Evolutionary conservation across 2,888 invertebrate species (phyloP), one percentile per base, ranked within the genome.

Genomic region (Cerceris ruficornis): DNA sequence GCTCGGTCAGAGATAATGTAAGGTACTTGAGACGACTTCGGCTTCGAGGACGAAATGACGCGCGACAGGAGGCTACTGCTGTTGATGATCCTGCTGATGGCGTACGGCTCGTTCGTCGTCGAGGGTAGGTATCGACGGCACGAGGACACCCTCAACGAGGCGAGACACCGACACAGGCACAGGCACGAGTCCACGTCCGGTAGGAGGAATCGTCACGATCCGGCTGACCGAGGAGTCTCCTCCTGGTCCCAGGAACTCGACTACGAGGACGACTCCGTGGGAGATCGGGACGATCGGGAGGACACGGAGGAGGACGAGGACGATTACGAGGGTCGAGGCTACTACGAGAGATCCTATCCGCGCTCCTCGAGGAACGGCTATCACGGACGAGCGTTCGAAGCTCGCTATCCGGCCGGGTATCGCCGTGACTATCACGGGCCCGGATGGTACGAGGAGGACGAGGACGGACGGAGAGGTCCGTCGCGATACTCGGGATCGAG

Each of bases 101-200:
- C 77, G 65, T 75, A 75, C 80, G 79, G 77, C 75, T 60, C 79
- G 65, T 68, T 79, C 70, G 69, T 68, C 46, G 85, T 75, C 59
- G 88, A 86, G 49, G 86, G 83, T 64, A 82, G 86, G 68, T 83
- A 89, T 46, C 86, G 81, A 70, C 84, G 81, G 64, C 82, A 70
- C 69, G 88, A 86, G 50, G 82, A 84, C 46, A 67, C 69, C 43
- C 65, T 66, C 9, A 61, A 55, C 49, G 83, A 83, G 43, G 43
- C 81, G n/a, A 84, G 85, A 39, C 90, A 91, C 75, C 86, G 89
- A 42, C 91, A 90, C 68, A 87, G 91, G 55, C 92, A 92, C 77
- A 85, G 89, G 55, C 91, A 92, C 83, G 89, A 91, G 50, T 62
- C 85, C 8, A 62, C 82, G 49, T 9, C 14, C 8, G 62, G 43